A percentile compares a stretch with the other conserved stretches of the same genome.
phyloP scores from a whole-genome alignment of 2,888 invertebrate species.

The Margaritifera margaritifera region DNA sequence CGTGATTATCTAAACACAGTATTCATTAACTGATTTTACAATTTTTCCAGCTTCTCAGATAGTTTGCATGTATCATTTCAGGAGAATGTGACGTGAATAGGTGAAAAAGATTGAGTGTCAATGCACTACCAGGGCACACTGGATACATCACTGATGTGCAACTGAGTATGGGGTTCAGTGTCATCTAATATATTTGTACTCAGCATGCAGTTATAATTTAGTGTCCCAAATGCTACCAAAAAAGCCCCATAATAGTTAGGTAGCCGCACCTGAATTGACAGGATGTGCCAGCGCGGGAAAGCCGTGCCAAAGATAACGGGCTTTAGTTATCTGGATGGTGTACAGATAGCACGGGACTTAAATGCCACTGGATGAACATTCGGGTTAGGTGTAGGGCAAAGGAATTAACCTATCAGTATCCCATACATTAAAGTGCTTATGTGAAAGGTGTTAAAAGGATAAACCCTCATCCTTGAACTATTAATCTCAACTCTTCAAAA shows the following conservation, averaged over 20 bases:
- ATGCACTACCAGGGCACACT: conserved; percentile 24
- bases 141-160: conserved; percentile 20
- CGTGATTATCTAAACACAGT: too few relatives aligned
- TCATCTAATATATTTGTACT: conserved; percentile 5
- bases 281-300: conserved; percentile 25
- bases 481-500: too few relatives aligned
- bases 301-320: conserved; percentile 30
- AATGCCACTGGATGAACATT: too few relatives aligned
- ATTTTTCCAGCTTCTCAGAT: too few relatives aligned
- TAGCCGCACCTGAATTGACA: conserved; percentile 25
- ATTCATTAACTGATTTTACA: too few relatives aligned
- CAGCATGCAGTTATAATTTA: too few relatives aligned
- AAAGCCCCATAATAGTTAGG: conserved; percentile 9
- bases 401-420: conserved; percentile 26
- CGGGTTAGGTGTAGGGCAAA: too few relatives aligned
- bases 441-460: conserved; percentile 19
- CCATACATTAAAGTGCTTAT: conserved; percentile 20
- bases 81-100: too few relatives aligned
- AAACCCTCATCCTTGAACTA: conserved; percentile 19
- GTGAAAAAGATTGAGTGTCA: conserved; percentile 11
- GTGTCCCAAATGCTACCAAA: too few relatives aligned
- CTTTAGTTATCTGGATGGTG: too few relatives aligned
- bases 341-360: too few relatives aligned
- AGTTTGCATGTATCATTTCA: too few relatives aligned
- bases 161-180: conserved; percentile 27